Evolutionary conservation across 2,797 vertebrate species (phyloP).

Genomic region (Pempheris klunzingeri): DNA sequence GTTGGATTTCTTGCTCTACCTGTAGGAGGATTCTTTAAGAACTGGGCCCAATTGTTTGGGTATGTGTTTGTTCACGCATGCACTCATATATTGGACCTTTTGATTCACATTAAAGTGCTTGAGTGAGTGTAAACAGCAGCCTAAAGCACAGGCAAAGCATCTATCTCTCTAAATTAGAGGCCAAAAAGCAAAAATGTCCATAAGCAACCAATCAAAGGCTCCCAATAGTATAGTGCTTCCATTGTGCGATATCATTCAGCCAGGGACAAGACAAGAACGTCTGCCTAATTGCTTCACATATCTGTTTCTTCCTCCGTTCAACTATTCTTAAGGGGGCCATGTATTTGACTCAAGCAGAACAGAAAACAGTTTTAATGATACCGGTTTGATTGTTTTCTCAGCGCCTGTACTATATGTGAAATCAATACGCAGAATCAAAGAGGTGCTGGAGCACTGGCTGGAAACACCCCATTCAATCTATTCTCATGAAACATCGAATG

Average conservation of each 20-base stretch:
- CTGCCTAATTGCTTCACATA: slow-evolving; percentile 69
- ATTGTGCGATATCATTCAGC: slow-evolving; percentile 58
- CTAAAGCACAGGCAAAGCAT: slow-evolving; percentile 33
- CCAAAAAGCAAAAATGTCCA: slow-evolving; percentile 31
- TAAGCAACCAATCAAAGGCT: slow-evolving; percentile 57
- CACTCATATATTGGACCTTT: slow-evolving; percentile 3
- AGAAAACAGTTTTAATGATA: slow-evolving; percentile 68
- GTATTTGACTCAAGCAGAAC: slow-evolving; percentile 50
- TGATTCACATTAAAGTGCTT: slow-evolving; percentile 4
- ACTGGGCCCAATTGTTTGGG: background rate
- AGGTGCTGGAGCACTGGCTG: slow-evolving; percentile 32
- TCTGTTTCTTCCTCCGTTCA: slow-evolving; percentile 43
- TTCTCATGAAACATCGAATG: slow-evolving; percentile 42
- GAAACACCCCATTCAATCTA: slow-evolving; percentile 41
- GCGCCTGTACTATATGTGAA: slow-evolving; percentile 31
- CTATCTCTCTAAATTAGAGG: slow-evolving; percentile 60
- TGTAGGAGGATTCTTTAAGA: background rate
- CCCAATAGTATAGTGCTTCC: slow-evolving; percentile 32
- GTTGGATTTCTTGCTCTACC: slow-evolving; percentile 10
- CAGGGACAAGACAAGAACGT: slow-evolving; percentile 42
- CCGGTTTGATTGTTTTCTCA: slow-evolving; percentile 57
- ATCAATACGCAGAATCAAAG: slow-evolving; percentile 71
- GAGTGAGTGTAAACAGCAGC: slow-evolving; percentile 20
- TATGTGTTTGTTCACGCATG: slow-evolving; percentile 14
- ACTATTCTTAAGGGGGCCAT: slow-evolving; percentile 59